Evolutionary conservation across 2,113 vertebrate species (phyloP).

Genomic region (Pipra filicauda): DNA sequence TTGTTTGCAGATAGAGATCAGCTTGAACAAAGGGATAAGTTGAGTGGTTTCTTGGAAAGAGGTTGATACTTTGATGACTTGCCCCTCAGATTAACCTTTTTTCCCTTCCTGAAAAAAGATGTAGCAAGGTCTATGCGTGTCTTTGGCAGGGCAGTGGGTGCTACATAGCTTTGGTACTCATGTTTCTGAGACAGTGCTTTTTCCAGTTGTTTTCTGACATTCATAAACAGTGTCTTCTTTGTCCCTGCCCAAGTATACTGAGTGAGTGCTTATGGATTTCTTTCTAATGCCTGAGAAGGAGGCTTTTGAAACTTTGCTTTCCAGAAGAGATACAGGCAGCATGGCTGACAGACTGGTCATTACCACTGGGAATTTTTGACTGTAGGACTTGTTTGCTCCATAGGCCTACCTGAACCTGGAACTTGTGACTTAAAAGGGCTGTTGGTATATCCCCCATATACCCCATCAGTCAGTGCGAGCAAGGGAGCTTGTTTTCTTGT

Average conservation of each 20-base stretch:
- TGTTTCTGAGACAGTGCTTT: background rate
- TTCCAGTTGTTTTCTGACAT: background rate
- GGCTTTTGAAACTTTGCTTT: background rate
- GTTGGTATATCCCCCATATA: background rate
- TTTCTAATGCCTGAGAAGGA: background rate
- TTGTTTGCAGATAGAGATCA: background rate
- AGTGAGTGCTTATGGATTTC: background rate
- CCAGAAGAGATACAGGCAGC: background rate
- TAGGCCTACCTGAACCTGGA: background rate
- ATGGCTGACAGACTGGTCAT: background rate
- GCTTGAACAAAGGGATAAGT: background rate
- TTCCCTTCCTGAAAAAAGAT: background rate
- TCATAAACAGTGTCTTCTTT: background rate
- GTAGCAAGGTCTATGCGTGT: background rate
- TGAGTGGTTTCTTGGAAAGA: background rate
- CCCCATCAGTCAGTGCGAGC: background rate
- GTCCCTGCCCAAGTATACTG: background rate
- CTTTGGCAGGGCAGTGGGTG: background rate
- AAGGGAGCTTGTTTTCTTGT: background rate
- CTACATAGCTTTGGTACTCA: background rate
- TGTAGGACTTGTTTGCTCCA: background rate
- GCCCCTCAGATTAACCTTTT: background rate
- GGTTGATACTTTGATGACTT: background rate
- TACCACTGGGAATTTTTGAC: background rate
- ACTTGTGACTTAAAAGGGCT: background rate